phyloP scores from a whole-genome alignment of 2,797 vertebrate genomes.

The Sebastes iracundus region DNA sequence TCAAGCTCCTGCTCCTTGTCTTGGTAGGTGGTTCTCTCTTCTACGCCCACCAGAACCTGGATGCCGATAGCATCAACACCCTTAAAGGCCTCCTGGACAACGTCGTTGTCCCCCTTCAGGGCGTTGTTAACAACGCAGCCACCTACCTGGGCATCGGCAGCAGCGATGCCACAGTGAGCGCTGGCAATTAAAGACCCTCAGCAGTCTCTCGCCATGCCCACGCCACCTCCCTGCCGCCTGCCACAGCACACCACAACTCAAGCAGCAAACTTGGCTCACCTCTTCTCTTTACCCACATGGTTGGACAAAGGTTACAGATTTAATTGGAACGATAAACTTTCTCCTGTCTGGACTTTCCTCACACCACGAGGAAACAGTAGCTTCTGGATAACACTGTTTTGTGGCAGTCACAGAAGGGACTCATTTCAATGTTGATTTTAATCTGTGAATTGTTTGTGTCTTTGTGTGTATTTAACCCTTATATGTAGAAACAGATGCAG shows the following conservation, averaged over 20 bases:
- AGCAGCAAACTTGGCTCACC: slow-evolving; percentile 50
- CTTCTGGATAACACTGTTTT: slow-evolving; percentile 62
- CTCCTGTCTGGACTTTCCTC: slow-evolving; percentile 53
- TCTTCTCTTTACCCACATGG: slow-evolving; percentile 42
- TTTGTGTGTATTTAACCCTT: slow-evolving; percentile 72
- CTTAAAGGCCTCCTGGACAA: slow-evolving; percentile 74
- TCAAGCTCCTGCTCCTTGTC: slow-evolving; percentile 90
- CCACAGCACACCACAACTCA: slow-evolving; percentile 57
- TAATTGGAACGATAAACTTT: slow-evolving; percentile 57
- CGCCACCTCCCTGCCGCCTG: slow-evolving; percentile 47
- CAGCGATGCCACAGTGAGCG: neutral
- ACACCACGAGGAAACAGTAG: slow-evolving; percentile 55
- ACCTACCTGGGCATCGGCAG: slow-evolving; percentile 68
- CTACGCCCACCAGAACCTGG: slow-evolving; percentile 91
- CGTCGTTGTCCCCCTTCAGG: slow-evolving; percentile 56
- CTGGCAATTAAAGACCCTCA: slow-evolving; percentile 63
- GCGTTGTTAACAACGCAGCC: slow-evolving; percentile 40
- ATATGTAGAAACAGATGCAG: slow-evolving; percentile 68
- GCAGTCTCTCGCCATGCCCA: slow-evolving; percentile 22
- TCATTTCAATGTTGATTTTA: slow-evolving; percentile 68
- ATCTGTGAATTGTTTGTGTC: slow-evolving; percentile 77
- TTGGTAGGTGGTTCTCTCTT: slow-evolving; percentile 83
- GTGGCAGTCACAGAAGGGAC: slow-evolving; percentile 69
- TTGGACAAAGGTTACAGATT: slow-evolving; percentile 63
- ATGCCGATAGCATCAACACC: slow-evolving; percentile 85